A percentile compares a stretch with the other conserved stretches of the same genome.
These are phyloP conservation scores for Tenualosa ilisha DNA, from an alignment of 2,797 vertebrate species.

Conservation along the genomic window DNA sequence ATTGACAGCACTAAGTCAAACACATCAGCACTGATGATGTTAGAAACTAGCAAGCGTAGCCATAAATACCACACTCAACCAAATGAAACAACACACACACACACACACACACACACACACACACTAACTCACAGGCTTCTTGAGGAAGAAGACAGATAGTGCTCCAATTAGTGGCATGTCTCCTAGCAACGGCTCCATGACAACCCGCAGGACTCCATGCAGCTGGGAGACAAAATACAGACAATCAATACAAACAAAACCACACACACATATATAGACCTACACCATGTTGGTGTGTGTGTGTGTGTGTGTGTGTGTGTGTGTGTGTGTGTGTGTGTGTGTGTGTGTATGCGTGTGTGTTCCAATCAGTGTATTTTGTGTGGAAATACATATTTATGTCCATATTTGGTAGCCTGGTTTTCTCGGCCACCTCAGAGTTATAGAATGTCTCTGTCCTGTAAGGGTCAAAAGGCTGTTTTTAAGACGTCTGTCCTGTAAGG, in stretches of 20 bases:
- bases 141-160: conserved; percentile 90
- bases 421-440: too few species aligned
- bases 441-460: too few species aligned
- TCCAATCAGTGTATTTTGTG: not conserved
- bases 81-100: too few species aligned
- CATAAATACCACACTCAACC: too few species aligned
- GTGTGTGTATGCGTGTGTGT: conserved; percentile 78
- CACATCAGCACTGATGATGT: too few species aligned
- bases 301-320: not conserved
- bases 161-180: conserved; percentile 95
- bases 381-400: too few species aligned
- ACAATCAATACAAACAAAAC: conserved; percentile 2
- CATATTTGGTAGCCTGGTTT: too few species aligned
- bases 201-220: conserved; percentile 88
- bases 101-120: not conserved
- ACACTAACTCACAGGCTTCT: conserved; percentile 87
- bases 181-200: conserved; percentile 94
- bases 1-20: too few species aligned
- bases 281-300: not conserved
- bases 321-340: not conserved
- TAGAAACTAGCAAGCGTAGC: too few species aligned
- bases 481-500: too few species aligned
- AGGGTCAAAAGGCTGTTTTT: too few species aligned
- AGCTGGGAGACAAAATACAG: conserved; percentile 71
- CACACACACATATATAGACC: not conserved